These are phyloP conservation scores for Vireo griseus DNA, from an alignment of 2,797 vertebrate species.

Conservation along the genomic window DNA sequence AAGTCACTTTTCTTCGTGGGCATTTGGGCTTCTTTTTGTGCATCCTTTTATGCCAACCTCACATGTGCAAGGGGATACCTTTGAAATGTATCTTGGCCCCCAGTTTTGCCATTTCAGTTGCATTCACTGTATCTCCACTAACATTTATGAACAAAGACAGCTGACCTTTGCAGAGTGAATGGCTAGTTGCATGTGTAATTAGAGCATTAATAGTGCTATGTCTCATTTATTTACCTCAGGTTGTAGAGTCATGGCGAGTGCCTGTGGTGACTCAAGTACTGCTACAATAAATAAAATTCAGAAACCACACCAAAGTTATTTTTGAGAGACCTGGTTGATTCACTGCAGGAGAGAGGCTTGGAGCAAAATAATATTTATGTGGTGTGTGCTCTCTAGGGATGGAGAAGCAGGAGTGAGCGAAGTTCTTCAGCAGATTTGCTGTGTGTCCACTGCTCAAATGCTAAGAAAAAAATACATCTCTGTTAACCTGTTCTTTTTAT, in stretches of 20 bases:
- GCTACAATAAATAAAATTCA: neutral
- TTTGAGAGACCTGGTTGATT: neutral
- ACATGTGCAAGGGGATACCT: neutral
- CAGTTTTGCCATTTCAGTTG: neutral
- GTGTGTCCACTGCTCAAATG: neutral
- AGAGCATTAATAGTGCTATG: constrained; percentile 11
- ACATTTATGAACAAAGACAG: constrained; percentile 28
- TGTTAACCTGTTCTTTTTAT: neutral
- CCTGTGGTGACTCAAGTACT: neutral
- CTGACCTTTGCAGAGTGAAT: constrained; percentile 50
- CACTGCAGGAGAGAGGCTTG: neutral
- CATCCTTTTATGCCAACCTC: neutral
- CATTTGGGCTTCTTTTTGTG: neutral
- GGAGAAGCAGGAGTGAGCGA: neutral
- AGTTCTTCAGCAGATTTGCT: neutral
- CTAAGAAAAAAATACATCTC: neutral
- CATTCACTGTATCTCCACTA: neutral
- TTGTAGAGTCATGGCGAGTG: neutral
- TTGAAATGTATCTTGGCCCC: neutral
- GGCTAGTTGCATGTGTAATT: constrained; percentile 32
- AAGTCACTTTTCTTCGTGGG: neutral
- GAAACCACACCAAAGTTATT: neutral
- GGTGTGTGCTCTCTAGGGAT: neutral
- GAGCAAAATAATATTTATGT: neutral
- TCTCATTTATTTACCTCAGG: constrained; percentile 26